phyloP scores from a whole-genome alignment of 2,113 vertebrate genomes.

The Scomber colias region DNA sequence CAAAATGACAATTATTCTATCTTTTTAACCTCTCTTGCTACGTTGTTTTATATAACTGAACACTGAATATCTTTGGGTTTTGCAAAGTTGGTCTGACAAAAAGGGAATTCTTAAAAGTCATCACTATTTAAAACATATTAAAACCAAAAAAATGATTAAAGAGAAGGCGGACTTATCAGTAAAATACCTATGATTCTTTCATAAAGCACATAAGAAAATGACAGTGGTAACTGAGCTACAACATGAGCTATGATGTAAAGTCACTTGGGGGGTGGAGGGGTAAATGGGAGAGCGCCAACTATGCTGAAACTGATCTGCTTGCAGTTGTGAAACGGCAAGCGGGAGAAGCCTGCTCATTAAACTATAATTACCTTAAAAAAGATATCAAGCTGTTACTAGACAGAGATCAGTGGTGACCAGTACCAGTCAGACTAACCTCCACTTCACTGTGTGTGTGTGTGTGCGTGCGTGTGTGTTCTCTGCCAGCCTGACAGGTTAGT shows the following conservation, averaged over 20 bases:
- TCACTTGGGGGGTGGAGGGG: background rate
- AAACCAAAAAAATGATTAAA: too few relatives aligned
- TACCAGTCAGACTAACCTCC: slow-evolving; percentile 33
- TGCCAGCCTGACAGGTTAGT: background rate
- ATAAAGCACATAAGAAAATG: background rate
- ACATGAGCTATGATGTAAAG: background rate
- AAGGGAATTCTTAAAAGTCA: background rate
- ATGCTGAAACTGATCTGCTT: slow-evolving; percentile 4
- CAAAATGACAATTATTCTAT: background rate
- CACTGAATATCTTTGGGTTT: background rate
- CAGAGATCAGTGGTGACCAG: slow-evolving; percentile 29
- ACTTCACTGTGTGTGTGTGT: slow-evolving; percentile 8
- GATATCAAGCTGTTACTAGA: slow-evolving; percentile 10
- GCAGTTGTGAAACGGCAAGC: background rate
- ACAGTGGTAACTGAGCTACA: slow-evolving; percentile 3
- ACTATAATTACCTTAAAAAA: slow-evolving; percentile 25
- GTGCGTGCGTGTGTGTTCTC: background rate
- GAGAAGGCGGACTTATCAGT: too few relatives aligned
- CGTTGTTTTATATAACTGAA: background rate
- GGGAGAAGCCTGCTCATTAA: background rate
- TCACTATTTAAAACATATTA: too few relatives aligned
- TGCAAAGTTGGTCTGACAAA: background rate
- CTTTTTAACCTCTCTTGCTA: background rate
- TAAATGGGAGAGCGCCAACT: background rate
- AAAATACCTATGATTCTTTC: background rate